Conservation (phyloP, 2,797 vertebrate genomes). For the Aselliscus stoliczkanus region DNA sequence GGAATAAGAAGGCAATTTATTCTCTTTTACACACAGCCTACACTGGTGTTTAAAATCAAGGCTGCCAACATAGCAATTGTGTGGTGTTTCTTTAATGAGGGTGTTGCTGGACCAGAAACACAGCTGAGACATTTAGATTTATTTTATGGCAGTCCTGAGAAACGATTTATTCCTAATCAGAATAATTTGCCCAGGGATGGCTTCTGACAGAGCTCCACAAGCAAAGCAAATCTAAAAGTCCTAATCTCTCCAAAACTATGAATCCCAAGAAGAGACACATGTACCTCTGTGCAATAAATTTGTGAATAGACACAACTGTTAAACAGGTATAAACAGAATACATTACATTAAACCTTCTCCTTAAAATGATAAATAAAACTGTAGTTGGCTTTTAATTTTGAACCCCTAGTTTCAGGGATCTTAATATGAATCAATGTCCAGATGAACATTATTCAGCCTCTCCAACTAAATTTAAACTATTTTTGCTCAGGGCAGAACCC, state of each 20-base stretch:
- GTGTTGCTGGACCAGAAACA: conserved; percentile 49
- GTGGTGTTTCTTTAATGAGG: conserved; percentile 61
- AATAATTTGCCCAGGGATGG: conserved; percentile 64
- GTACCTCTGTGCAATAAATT: background rate
- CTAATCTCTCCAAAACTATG: background rate
- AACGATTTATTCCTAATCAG: conserved; percentile 61
- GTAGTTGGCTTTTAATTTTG: conserved; percentile 11
- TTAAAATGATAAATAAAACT: background rate
- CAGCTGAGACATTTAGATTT: conserved; percentile 48
- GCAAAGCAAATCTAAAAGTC: background rate
- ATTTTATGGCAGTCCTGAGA: conserved; percentile 61
- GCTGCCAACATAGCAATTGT: conserved; percentile 46
- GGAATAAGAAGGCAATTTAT: conserved; percentile 52
- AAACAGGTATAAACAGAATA: background rate
- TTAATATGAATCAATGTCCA: background rate
- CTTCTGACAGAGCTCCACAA: conserved; percentile 45
- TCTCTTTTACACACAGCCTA: conserved; percentile 43
- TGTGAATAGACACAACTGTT: background rate
- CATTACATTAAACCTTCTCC: background rate
- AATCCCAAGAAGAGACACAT: background rate
- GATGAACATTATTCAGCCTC: background rate
- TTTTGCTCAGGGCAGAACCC: background rate
- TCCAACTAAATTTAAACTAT: background rate
- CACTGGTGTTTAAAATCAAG: conserved; percentile 62
- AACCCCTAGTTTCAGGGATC: background rate